phyloP scores from a whole-genome alignment of 2,888 invertebrate species.

The Eutolmus rufibarbis region DNA sequence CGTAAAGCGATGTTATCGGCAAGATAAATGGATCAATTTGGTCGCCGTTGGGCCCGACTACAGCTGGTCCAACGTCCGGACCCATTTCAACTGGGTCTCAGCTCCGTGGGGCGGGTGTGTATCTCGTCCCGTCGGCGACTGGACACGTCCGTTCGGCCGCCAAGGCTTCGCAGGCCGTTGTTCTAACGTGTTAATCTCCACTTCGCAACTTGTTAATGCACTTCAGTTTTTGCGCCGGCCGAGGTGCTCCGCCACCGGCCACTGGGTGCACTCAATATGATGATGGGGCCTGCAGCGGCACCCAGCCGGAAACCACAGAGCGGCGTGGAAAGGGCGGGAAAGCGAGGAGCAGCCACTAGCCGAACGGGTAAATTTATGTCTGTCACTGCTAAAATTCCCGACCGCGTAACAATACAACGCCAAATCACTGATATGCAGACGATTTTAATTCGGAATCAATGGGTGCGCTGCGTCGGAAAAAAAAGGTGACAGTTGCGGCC shows the following conservation, averaged over 20 bases:
- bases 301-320: background rate
- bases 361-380: constrained; percentile 7
- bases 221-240: background rate
- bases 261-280: background rate
- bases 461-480: background rate
- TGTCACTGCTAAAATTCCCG: background rate
- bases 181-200: constrained; percentile 34
- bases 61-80: background rate
- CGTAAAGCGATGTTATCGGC: constrained; percentile 47
- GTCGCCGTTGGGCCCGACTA: constrained; percentile 10
- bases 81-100: background rate
- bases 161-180: background rate
- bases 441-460: constrained; percentile 7
- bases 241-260: background rate
- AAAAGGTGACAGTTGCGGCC: background rate
- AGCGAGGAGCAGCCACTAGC: background rate
- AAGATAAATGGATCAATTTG: constrained; percentile 48
- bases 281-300: background rate
- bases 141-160: background rate
- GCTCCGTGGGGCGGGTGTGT: background rate
- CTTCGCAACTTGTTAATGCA: constrained; percentile 33
- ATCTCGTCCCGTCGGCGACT: background rate
- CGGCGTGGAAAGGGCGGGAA: background rate
- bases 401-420: constrained; percentile 15
- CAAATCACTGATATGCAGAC: constrained; percentile 13